These are phyloP conservation scores for Synergus umbraculus DNA, from an alignment of 2,888 invertebrate genomes.

Conservation along the genomic window DNA sequence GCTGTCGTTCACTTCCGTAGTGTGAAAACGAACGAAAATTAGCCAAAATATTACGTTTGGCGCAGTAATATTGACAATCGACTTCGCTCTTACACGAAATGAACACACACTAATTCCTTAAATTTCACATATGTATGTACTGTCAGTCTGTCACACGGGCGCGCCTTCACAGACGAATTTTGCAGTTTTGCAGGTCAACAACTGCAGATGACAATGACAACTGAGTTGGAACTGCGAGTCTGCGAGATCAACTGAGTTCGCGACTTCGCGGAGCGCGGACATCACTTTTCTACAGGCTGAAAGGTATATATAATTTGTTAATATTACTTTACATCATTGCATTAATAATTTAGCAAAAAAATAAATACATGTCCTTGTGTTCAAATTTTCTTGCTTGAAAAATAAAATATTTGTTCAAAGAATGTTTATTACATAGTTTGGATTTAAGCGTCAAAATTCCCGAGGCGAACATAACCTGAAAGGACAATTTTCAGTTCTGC, in stretches of 20 bases:
- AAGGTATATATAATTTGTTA: too few species aligned
- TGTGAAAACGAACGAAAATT: not conserved
- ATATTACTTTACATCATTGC: too few species aligned
- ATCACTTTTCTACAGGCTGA: too few species aligned
- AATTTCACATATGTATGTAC: too few species aligned
- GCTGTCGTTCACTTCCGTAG: not conserved
- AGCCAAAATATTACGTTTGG: conserved; percentile 1
- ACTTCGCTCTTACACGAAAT: not conserved
- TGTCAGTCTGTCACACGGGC: too few species aligned
- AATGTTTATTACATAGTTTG: not conserved
- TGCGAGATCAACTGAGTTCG: too few species aligned
- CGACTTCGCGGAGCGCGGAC: too few species aligned
- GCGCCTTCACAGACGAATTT: too few species aligned
- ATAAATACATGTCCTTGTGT: not conserved
- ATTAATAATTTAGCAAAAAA: not conserved
- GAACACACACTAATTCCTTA: too few species aligned
- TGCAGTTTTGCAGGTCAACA: too few species aligned
- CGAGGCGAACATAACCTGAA: not conserved
- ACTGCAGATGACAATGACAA: too few species aligned
- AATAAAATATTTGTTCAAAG: not conserved
- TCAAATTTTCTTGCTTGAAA: not conserved
- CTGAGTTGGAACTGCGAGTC: too few species aligned
- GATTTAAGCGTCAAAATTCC: not conserved
- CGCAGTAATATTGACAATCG: not conserved
- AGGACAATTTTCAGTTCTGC: not conserved